phyloP scores from a whole-genome alignment of 2,797 vertebrate genomes.

The Oophaga sylvatica region DNA sequence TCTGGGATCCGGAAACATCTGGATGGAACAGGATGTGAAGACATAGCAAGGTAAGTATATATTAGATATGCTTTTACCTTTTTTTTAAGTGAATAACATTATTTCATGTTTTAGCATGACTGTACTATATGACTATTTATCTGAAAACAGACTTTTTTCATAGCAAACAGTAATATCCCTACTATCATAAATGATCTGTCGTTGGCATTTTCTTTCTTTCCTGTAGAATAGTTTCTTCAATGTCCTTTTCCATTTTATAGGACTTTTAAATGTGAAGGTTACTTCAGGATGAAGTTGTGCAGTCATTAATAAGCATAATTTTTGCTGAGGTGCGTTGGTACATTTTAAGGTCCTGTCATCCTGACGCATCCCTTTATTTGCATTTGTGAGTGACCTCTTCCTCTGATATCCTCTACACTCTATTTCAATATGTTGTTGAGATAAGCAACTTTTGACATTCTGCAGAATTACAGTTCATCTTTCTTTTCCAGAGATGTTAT shows the following conservation, averaged over 20 bases:
- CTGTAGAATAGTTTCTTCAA: neutral
- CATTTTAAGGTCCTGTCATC: constrained; percentile 43
- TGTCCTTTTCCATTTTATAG: neutral
- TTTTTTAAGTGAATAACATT: too few relatives aligned
- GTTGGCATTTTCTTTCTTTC: neutral
- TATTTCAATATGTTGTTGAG: constrained; percentile 43
- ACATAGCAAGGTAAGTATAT: too few relatives aligned
- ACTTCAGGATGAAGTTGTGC: neutral
- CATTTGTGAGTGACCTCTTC: constrained; percentile 48
- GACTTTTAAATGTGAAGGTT: constrained; percentile 29
- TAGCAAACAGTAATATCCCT: neutral
- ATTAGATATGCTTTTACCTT: too few relatives aligned
- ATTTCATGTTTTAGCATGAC: neutral
- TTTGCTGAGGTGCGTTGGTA: constrained; percentile 39
- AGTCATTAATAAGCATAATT: constrained; percentile 21
- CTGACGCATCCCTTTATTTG: constrained; percentile 28
- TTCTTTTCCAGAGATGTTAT: constrained; percentile 10
- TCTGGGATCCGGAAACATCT: too few relatives aligned
- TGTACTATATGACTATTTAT: neutral
- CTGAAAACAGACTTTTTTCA: neutral
- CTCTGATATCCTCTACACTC: constrained; percentile 37
- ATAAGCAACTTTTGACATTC: constrained; percentile 52
- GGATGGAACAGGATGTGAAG: too few relatives aligned
- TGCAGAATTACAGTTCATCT: constrained; percentile 19
- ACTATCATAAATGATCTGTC: neutral